Conservation (phyloP, 2,888 invertebrate species). For the Rhamphomyia laevipes region DNA sequence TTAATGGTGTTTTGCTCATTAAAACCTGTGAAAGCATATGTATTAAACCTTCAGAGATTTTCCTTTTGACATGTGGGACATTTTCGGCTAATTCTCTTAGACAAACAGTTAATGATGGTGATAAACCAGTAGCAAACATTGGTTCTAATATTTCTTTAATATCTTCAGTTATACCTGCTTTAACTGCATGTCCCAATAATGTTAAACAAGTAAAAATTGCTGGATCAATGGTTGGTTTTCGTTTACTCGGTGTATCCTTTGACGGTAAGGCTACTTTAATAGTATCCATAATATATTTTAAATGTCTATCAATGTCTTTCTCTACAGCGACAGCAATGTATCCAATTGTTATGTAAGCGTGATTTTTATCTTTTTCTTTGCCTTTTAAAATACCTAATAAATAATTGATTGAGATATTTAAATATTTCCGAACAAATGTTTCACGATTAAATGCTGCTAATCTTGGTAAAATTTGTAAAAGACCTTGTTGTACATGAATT, state of each 20-base stretch:
- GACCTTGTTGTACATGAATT: constrained; percentile 71
- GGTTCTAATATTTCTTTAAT: constrained; percentile 77
- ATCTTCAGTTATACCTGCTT: constrained; percentile 61
- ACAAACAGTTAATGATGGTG: constrained; percentile 81
- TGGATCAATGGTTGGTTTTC: constrained; percentile 64
- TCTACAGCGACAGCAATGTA: constrained; percentile 82
- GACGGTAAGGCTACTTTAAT: constrained; percentile 66
- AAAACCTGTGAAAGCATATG: constrained; percentile 84
- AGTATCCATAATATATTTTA: constrained; percentile 76
- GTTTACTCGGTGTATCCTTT: constrained; percentile 65
- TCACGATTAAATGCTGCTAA: constrained; percentile 86
- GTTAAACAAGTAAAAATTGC: constrained; percentile 90
- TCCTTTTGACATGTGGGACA: constrained; percentile 74
- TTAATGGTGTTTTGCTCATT: constrained; percentile 75
- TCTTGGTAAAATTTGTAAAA: constrained; percentile 79
- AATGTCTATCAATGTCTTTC: constrained; percentile 63
- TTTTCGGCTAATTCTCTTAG: constrained; percentile 79
- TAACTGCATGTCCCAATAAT: constrained; percentile 76
- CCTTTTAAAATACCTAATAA: constrained; percentile 64
- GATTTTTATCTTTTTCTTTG: constrained; percentile 72
- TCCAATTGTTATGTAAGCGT: constrained; percentile 83
- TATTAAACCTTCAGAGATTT: constrained; percentile 86
- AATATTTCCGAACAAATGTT: constrained; percentile 63
- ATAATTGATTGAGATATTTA: constrained; percentile 64
- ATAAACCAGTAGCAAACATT: constrained; percentile 86